Conservation (phyloP, 1,140 invertebrate species). For the Pogonomyrmex barbatus region DNA sequence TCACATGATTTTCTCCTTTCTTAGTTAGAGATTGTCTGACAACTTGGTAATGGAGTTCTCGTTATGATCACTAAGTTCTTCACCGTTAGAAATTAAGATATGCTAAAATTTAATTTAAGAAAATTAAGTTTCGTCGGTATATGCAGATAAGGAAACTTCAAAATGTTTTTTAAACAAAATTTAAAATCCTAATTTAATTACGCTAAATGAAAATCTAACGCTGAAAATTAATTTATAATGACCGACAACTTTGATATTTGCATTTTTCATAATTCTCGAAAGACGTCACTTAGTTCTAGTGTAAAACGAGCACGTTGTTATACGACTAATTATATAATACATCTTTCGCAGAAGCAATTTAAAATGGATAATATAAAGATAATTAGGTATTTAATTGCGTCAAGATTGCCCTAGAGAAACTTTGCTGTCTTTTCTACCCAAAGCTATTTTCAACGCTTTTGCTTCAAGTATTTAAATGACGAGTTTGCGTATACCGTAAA, state of each 20-base stretch:
- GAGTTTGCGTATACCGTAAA: constrained; percentile 1
- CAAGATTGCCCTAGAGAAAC: neutral
- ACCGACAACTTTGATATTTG: neutral
- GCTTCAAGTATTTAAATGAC: neutral
- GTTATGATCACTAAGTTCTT: neutral
- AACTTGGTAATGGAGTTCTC: neutral
- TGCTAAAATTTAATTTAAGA: constrained; percentile 6
- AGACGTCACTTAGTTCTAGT: neutral
- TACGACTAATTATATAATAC: constrained; percentile 48
- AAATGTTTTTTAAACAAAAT: neutral
- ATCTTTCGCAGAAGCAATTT: neutral
- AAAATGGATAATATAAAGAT: constrained; percentile 37
- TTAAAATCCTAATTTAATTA: neutral
- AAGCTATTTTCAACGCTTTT: constrained; percentile 47
- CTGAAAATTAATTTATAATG: neutral
- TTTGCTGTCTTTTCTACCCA: constrained; percentile 29
- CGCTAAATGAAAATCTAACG: neutral
- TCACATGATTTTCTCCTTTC: neutral
- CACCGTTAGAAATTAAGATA: neutral
- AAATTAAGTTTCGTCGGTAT: neutral
- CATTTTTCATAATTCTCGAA: neutral
- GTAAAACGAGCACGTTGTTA: constrained; percentile 15
- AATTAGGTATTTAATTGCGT: constrained; percentile 48
- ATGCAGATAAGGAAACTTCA: neutral
- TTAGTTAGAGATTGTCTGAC: neutral